These are phyloP conservation scores for Sterrhoptilus dennistouni DNA, from an alignment of 2,113 vertebrate species.

Conservation along the genomic window DNA sequence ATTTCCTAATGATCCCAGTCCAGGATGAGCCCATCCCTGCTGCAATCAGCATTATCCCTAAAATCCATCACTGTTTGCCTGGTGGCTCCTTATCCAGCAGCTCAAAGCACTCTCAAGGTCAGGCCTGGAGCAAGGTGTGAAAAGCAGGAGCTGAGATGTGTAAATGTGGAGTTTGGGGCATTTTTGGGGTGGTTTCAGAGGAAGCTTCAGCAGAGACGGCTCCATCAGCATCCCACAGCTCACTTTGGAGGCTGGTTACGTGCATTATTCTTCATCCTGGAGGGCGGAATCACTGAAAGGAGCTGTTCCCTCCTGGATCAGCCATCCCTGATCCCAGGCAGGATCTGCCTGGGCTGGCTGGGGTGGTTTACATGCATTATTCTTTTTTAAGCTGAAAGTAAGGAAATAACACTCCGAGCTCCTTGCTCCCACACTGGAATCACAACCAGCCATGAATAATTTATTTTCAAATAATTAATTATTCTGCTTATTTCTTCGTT, in stretches of 20 bases:
- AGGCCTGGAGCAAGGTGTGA: not conserved
- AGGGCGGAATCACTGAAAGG: not conserved
- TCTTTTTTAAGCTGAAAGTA: constrained; percentile 35
- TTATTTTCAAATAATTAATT: constrained; percentile 59
- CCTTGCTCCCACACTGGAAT: not conserved
- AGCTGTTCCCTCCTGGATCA: not conserved
- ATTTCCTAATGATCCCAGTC: accelerated
- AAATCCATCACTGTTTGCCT: not conserved
- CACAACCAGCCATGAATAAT: constrained; percentile 48
- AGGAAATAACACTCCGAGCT: not conserved
- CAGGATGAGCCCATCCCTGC: not conserved
- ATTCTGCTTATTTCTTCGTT: constrained; percentile 66
- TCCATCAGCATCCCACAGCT: not conserved
- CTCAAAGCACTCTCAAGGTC: not conserved
- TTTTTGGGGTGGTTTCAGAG: not conserved
- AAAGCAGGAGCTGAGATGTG: not conserved
- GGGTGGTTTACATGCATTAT: not conserved
- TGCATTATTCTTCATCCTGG: not conserved
- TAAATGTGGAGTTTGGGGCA: not conserved
- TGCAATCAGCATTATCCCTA: not conserved
- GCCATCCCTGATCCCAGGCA: not conserved
- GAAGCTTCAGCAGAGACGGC: not conserved
- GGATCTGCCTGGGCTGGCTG: not conserved
- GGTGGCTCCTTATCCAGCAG: not conserved
- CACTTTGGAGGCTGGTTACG: not conserved